Base-by-base conservation (phyloP, 2,113 vertebrate species). In the Athene cunicularia region DNA sequence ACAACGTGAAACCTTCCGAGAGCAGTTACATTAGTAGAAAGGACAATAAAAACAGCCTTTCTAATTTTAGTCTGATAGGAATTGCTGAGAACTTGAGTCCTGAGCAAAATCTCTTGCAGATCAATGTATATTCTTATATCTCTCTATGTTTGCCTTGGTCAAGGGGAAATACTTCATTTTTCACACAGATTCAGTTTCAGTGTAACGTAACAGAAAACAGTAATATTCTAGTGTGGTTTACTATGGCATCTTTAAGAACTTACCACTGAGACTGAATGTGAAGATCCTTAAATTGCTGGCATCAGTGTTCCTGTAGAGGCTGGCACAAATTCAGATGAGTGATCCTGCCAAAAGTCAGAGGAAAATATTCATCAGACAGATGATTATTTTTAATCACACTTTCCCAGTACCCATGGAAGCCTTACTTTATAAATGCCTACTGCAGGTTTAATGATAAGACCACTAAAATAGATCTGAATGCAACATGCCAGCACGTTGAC, bases 271-370 rank as follows among this genome's bases (percentile, higher is more conserved):
- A 89, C 84, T 1, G 8, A 95, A 97, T 8, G 87, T 77, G 96
- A 97, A 97, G 97, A 97, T 98, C 93, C 96, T 98, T 96, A 98
- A 97, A 96, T 77, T 86, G 89, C 80, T 94, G 97, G 93, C 94
- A 95, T 97, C 97, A 56, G 91, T 92, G 93, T 94, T 97, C 90
- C 91, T 95, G 95, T 94, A 77, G 87, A 95, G 93, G 59, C 89
- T 96, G 97, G 96, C 97, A 92, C 50, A 26, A 88, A 86, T 84
- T 97, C 97, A 96, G 95, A 71, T 68, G 85, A 73, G 75, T 72
- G 92, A 97, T 95, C 95, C 98, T 98, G 98, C 95, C 97, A 98
- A 98, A 97, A 98, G 95, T 95, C 94, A 98, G 95, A 97, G 85
- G 77, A 96, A 97, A 98, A 96, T 77, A 93, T 93, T 97, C 72